Evolutionary conservation across 2,888 invertebrate species (phyloP).

Genomic region (Julus scanicus): DNA sequence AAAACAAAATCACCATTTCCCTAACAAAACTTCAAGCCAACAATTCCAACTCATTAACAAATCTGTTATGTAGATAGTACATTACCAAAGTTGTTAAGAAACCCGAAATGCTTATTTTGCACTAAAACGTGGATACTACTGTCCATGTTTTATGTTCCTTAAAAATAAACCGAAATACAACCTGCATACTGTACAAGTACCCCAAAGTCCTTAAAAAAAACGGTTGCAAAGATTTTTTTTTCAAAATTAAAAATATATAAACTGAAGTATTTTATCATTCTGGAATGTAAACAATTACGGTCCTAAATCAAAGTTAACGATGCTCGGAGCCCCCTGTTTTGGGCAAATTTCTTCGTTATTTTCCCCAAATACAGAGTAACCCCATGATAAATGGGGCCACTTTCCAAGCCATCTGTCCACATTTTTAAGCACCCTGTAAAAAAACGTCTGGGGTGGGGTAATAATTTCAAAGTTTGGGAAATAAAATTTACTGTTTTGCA

Average conservation of each 20-base stretch:
- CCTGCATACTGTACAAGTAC: too few relatives aligned
- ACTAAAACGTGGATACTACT: too few relatives aligned
- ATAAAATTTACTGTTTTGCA: constrained; percentile 27
- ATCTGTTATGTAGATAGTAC: too few relatives aligned
- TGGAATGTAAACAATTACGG: not conserved
- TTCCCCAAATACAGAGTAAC: not conserved
- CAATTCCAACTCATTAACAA: too few relatives aligned
- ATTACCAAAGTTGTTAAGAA: too few relatives aligned
- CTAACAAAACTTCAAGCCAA: too few relatives aligned
- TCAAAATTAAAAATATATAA: constrained; percentile 8
- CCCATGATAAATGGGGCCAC: not conserved
- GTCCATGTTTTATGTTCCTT: too few relatives aligned
- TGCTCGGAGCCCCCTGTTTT: not conserved
- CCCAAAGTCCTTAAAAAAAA: not conserved
- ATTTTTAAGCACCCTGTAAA: constrained; percentile 15
- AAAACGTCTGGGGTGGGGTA: constrained; percentile 6
- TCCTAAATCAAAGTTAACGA: constrained; percentile 7
- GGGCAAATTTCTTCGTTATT: not conserved
- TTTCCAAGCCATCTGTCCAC: constrained; percentile 20
- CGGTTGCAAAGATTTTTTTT: not conserved
- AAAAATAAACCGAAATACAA: too few relatives aligned
- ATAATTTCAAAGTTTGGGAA: constrained; percentile 9
- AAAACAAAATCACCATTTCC: too few relatives aligned
- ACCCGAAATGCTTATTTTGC: too few relatives aligned
- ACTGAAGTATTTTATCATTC: not conserved